These are phyloP conservation scores for Pituophis catenifer DNA, from an alignment of 2,113 vertebrate species.

Conservation along the genomic window DNA sequence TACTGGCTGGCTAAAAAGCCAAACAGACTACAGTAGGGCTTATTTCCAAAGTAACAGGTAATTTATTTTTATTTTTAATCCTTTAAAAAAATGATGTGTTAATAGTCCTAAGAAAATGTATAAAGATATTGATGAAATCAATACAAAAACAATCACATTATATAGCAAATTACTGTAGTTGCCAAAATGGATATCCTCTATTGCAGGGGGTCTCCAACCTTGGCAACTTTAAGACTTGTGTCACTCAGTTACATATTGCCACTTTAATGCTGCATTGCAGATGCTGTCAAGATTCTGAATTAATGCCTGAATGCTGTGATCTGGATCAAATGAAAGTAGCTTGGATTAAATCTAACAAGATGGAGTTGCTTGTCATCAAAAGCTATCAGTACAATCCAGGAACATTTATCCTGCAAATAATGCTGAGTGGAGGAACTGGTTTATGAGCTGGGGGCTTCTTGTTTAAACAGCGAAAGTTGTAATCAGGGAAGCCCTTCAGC, in stretches of 20 bases:
- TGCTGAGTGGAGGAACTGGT: neutral
- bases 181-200: neutral
- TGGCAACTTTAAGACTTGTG: too few relatives aligned
- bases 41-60: neutral
- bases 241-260: neutral
- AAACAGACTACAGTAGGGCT: neutral
- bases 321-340: neutral
- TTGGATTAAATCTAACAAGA: neutral
- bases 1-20: neutral
- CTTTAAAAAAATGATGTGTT: neutral
- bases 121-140: neutral
- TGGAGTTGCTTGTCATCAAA: neutral
- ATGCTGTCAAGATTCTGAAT: neutral
- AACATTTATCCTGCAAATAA: neutral
- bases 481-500: neutral
- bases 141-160: neutral
- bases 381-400: neutral
- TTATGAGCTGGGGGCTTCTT: neutral
- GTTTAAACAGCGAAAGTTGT: neutral
- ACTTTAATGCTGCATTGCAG: neutral
- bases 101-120: neutral
- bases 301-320: neutral
- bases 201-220: neutral
- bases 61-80: neutral
- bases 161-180: neutral